phyloP scores from a whole-genome alignment of 2,113 vertebrate species.

The Arothron firmamentum region DNA sequence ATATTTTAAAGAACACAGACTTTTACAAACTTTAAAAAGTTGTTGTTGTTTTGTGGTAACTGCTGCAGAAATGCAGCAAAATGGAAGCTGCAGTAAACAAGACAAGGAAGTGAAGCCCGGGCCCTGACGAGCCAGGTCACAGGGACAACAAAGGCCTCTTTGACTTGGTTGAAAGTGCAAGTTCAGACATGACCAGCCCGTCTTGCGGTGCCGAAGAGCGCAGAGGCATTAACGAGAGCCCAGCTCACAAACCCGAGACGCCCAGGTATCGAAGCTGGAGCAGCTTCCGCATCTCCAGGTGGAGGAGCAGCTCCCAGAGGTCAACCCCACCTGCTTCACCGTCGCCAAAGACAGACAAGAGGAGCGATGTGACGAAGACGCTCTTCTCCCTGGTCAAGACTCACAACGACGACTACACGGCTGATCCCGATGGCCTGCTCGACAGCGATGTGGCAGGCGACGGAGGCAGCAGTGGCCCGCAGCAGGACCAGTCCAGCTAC shows the following conservation, averaged over 20 bases:
- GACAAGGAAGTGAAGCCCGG: constrained; percentile 21
- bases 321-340: constrained; percentile 45
- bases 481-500: constrained; percentile 60
- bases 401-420: constrained; percentile 62
- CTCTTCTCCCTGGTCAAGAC: constrained; percentile 65
- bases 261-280: constrained; percentile 55
- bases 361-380: constrained; percentile 54
- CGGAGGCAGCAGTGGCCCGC: fast-evolving
- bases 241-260: constrained; percentile 41
- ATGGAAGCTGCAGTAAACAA: constrained; percentile 9
- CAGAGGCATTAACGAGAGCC: constrained; percentile 33
- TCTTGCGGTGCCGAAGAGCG: constrained; percentile 41
- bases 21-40: background rate
- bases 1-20: background rate
- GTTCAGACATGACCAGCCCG: constrained; percentile 49
- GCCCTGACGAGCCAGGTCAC: background rate
- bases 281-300: constrained; percentile 58
- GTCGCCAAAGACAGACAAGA: constrained; percentile 45
- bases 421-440: constrained; percentile 48
- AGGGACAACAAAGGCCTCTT: background rate
- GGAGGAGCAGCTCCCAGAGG: constrained; percentile 62
- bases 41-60: background rate
- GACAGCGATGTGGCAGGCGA: constrained; percentile 28
- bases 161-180: constrained; percentile 9
- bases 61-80: background rate